Conservation (phyloP, 2,797 vertebrate genomes). For the Scleropages formosus region DNA sequence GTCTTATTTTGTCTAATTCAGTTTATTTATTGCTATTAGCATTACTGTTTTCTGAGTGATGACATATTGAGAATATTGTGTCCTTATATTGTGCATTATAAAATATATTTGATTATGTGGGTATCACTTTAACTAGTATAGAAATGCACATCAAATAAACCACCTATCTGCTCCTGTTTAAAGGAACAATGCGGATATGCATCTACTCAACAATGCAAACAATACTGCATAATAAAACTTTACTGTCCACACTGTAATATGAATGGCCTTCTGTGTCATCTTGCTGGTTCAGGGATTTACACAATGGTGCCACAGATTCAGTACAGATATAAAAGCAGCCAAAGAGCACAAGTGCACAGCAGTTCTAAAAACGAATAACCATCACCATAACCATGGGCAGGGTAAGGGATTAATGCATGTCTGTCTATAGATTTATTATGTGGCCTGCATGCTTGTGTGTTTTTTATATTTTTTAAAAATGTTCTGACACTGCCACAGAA, state of each 20-base stretch:
- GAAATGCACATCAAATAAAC: too few relatives aligned
- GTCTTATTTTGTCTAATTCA: too few relatives aligned
- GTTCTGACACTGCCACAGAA: background rate
- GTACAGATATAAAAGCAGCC: slow-evolving; percentile 27
- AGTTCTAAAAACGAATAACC: background rate
- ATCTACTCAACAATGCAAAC: background rate
- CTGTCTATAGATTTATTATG: background rate
- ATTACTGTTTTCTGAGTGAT: too few relatives aligned
- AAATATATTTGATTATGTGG: too few relatives aligned
- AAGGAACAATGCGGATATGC: slow-evolving; percentile 8
- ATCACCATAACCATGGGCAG: slow-evolving; percentile 21
- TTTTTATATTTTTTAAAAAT: background rate
- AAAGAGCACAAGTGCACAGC: background rate
- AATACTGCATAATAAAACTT: slow-evolving; percentile 14
- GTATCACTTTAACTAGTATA: too few relatives aligned
- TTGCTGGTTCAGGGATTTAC: slow-evolving; percentile 26
- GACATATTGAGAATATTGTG: too few relatives aligned
- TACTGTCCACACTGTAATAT: slow-evolving; percentile 2
- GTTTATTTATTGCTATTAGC: too few relatives aligned
- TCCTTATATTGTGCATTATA: too few relatives aligned
- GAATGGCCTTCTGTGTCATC: slow-evolving; percentile 1
- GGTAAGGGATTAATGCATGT: background rate
- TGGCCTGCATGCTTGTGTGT: background rate
- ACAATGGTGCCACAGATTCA: slow-evolving; percentile 8
- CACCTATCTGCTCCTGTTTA: slow-evolving; percentile 11